phyloP scores from a whole-genome alignment of 2,797 vertebrate species.

The Sebastes kiyomatsui region DNA sequence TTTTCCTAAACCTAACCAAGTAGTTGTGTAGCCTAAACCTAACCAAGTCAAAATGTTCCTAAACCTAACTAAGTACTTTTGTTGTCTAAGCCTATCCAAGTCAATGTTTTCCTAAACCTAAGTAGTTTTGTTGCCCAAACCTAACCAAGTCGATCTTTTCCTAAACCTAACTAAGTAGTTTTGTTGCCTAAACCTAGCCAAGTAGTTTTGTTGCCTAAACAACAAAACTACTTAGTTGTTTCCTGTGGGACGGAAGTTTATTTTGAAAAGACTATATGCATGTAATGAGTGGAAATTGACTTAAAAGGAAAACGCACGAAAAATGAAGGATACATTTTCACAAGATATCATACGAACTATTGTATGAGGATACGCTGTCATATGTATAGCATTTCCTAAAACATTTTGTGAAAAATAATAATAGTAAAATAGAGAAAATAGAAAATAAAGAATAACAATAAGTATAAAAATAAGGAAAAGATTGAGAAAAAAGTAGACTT shows the following conservation, averaged over 20 bases:
- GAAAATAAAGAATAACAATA: neutral
- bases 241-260: neutral
- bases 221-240: neutral
- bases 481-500: too few species aligned
- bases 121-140: too few species aligned
- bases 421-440: neutral
- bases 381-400: too few species aligned
- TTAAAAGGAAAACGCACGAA: neutral
- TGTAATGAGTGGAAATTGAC: neutral
- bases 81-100: neutral
- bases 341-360: too few species aligned
- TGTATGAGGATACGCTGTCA: too few species aligned
- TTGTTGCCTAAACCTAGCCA: neutral
- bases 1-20: neutral
- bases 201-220: neutral
- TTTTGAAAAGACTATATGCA: neutral
- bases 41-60: too few species aligned
- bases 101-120: neutral
- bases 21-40: too few species aligned
- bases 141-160: neutral
- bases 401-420: neutral
- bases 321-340: neutral
- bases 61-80: neutral
- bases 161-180: neutral
- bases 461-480: too few species aligned